Evolutionary conservation across 1,140 invertebrate genomes (phyloP), one percentile per base, ranked within the genome.

Genomic region (Drosophila athabasca): DNA sequence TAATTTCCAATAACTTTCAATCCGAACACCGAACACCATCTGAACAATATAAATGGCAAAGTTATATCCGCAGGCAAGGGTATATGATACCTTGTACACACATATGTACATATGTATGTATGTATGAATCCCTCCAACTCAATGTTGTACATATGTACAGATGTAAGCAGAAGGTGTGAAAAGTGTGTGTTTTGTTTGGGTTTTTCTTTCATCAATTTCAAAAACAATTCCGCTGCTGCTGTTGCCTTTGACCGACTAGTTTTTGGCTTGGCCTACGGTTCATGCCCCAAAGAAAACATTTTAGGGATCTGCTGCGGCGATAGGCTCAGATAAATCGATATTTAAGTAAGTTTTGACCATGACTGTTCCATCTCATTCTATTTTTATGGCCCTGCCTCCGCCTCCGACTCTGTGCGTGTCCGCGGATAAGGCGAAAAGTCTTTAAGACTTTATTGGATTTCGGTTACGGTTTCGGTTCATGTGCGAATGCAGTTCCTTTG

Each of bases 341-440:
- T 85, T 80, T 75, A 62, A 62, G 73, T 80, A 62, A 87, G 82
- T 82, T 88, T 79, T 72, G 82, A 76, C 82, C 82, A 60, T 87
- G 82, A 87, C 69, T 39, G 35, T 39, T 66, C 79, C 57, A 54
- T 62, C 69, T 69, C 45, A 61, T 74, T 81, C 62, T 80, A 57
- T 77, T 53, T 80, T 45, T 62, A 87, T 70, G 53, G 53, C 52
- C 64, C 57, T 50, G 60, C 52, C 17, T 19, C 17, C 17, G 17
- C 17, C 17, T 19, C 17, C 17, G 17, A 1, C 17, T 22, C 19
- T 66, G 52, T 58, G 45, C 45, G 43, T 52, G 45, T 65, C 24
- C 24, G 24, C 5, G 24, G 24, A 26, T 26, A 26, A 26, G 24
- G 24, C 54, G 54, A 57, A 81, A 70, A 64, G 81, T 60, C 73